Conservation (phyloP, 2,888 invertebrate genomes). For the Aricia artaxerxes region DNA sequence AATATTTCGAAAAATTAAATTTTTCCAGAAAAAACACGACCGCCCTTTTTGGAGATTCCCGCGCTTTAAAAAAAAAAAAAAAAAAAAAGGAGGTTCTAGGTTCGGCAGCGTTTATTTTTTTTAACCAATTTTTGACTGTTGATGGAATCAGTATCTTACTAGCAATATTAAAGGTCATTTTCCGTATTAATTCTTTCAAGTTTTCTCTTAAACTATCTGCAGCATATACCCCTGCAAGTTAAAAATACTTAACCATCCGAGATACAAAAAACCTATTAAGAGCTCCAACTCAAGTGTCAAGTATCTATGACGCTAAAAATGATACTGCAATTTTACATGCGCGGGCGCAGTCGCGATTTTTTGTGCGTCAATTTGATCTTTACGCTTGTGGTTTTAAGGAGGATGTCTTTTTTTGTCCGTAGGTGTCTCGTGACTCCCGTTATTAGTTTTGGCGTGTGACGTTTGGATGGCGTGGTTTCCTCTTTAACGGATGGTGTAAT, state of each 20-base stretch:
- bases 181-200: no score
- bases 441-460: conserved; percentile 56
- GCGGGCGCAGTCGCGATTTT: conserved; percentile 25
- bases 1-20: no score
- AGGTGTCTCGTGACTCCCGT: conserved; percentile 59
- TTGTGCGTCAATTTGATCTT: conserved; percentile 34
- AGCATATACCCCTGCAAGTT: neutral
- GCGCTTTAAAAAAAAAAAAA: no score
- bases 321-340: conserved; percentile 49
- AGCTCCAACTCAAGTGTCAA: conserved; percentile 56
- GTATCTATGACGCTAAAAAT: conserved; percentile 65
- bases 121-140: no score
- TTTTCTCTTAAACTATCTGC: neutral
- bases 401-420: conserved; percentile 41
- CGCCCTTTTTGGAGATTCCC: no score
- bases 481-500: conserved; percentile 49
- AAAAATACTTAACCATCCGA: conserved; percentile 1
- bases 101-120: no score
- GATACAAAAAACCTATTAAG: conserved; percentile 46
- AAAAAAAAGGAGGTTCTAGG: no score
- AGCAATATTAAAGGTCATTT: no score
- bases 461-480: conserved; percentile 59
- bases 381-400: conserved; percentile 34
- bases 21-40: no score
- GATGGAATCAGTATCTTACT: no score